Conservation (phyloP, 23 tunicate species). For the Ciona savignyi region DNA sequence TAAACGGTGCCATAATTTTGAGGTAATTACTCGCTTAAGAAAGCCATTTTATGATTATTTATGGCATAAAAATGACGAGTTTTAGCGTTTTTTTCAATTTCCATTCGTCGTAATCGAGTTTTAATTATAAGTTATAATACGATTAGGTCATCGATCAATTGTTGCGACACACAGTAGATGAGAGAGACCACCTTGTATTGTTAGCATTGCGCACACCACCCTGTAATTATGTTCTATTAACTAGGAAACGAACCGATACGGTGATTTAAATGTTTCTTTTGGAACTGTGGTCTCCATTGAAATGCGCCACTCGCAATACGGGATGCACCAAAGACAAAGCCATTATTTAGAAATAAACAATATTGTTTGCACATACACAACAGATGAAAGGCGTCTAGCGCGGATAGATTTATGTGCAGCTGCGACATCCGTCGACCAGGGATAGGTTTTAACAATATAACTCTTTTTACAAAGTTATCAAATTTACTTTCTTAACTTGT, state of each 20-base stretch:
- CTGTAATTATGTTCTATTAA: not conserved
- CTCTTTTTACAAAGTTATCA: too few relatives aligned
- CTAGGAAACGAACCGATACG: conserved; percentile 1
- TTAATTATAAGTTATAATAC: not conserved
- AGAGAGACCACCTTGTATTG: not conserved
- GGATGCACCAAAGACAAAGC: not conserved
- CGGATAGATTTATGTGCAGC: too few relatives aligned
- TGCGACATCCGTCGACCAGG: too few relatives aligned
- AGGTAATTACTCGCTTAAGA: not conserved
- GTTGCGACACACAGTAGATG: not conserved
- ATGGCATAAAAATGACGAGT: not conserved
- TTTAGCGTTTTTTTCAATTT: not conserved
- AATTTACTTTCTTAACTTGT: too few relatives aligned
- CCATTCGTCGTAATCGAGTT: not conserved
- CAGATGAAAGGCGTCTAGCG: not conserved
- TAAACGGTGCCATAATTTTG: not conserved
- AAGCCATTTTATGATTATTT: not conserved
- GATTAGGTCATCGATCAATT: not conserved
- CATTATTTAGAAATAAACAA: not conserved
- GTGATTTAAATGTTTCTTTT: conserved; percentile 8
- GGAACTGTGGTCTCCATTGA: not conserved
- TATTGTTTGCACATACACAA: not conserved
- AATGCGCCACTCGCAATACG: not conserved
- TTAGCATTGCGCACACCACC: not conserved
- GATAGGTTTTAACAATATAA: too few relatives aligned